Percentiles rank a stretch among this genome's conserved stretches.
phyloP scores from a whole-genome alignment of 1,140 invertebrate species.

The Rhagoletis pomonella region DNA sequence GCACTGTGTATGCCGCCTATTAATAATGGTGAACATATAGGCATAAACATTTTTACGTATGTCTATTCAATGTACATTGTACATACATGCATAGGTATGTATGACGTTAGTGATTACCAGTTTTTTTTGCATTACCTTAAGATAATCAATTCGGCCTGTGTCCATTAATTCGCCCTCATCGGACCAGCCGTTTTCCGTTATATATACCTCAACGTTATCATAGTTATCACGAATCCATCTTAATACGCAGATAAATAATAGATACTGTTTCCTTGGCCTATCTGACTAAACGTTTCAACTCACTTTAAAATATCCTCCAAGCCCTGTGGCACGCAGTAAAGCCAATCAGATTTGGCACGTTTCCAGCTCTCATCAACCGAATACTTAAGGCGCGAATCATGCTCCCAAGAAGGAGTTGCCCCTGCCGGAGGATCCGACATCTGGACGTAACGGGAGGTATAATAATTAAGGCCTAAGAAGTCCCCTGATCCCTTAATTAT shows the following conservation, averaged over 20 bases:
- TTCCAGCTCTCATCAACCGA: constrained; percentile 74
- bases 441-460: constrained; percentile 74
- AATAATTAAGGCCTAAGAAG: constrained; percentile 79
- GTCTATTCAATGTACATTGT: background rate
- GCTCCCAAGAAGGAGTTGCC: constrained; percentile 66
- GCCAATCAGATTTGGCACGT: constrained; percentile 74
- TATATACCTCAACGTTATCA: constrained; percentile 78
- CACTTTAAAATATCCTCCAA: constrained; percentile 77
- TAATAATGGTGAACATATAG: no score
- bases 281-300: no score
- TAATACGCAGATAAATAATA: constrained; percentile 16
- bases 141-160: constrained; percentile 72
- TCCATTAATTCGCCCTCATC: constrained; percentile 77
- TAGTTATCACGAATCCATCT: constrained; percentile 80
- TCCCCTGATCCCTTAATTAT: constrained; percentile 76
- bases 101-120: background rate
- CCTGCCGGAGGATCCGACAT: constrained; percentile 58
- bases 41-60: no score
- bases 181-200: constrained; percentile 84
- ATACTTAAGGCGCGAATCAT: constrained; percentile 71
- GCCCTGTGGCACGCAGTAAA: constrained; percentile 68
- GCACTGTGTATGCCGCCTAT: no score
- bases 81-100: background rate
- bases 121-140: constrained; percentile 59
- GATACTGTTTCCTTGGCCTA: no score